Base-by-base conservation (phyloP, 2,888 invertebrate genomes). In the Thymelicus acteon region DNA sequence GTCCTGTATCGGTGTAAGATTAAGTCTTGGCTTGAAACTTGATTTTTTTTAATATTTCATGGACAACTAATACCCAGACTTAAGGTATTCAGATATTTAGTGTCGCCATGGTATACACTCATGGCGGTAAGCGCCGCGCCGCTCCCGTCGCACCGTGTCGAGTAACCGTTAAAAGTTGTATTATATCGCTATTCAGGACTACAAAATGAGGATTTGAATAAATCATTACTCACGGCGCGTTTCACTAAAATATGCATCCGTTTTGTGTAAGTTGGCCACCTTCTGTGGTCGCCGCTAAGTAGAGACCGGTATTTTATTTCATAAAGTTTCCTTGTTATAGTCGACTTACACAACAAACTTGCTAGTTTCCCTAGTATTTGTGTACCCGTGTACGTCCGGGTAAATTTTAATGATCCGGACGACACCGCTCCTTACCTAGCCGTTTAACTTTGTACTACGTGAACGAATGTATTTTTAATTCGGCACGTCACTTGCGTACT, bases 261-360 rank as follows among this genome's bases (percentile, higher is more conserved):
- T 91, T 91, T 92, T 91, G 89, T 92, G 88, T 91, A 90, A 91
- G 85, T 92, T 88, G 87, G 85, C 85, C 90, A 90, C 90, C 91
- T 91, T 84, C 81, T 82, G 84, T 82, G 79, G 80, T 80, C 84
- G 77, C 77, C 81, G 79, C 87, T 90, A 87, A 91, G 87, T 88
- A 86, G 82, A 78, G 75, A 79, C 80, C 82, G 78, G 85, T 90
- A 89, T 90, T 91, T 90, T 92, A 92, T 92, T 90, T 84, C 90
- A 89, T 91, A 90, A 88, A 88, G 84, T 86, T 86, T 79, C 82
- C 76, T 81, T 75, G 82, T 85, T 85, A 83, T 82, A 79, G 76
- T 79, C 80, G 74, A 80, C 83, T 87, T 85, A 83, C 81, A 83
- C 82, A 85, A 86, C 85, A 86, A 85, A 88, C 82, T 88, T 85